Percentiles rank a stretch among this genome's conserved stretches.
Evolutionary conservation across 1,140 invertebrate genomes (phyloP).

Genomic region (Nasonia vitripennis): DNA sequence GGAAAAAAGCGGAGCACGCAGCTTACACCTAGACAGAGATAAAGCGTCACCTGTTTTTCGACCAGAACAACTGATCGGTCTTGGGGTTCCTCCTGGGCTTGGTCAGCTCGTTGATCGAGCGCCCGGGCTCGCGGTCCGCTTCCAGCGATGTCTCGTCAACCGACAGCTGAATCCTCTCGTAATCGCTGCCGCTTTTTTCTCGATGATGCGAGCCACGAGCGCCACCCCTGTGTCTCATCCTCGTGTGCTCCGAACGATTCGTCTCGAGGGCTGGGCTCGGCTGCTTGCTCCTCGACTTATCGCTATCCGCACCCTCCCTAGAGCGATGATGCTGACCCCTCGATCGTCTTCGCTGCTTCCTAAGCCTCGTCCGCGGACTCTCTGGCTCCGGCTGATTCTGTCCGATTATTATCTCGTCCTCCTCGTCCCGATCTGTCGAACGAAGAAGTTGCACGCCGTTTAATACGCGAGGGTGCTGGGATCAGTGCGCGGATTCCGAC

Average conservation of each 20-base stretch:
- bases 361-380: slow-evolving; percentile 45
- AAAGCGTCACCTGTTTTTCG: slow-evolving; percentile 47
- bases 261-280: not conserved
- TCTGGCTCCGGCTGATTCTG: slow-evolving; percentile 49
- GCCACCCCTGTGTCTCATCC: slow-evolving; percentile 29
- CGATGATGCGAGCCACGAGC: not conserved
- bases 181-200: slow-evolving; percentile 41
- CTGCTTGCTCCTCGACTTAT: not conserved
- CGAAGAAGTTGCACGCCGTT: not conserved
- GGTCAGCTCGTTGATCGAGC: slow-evolving; percentile 38
- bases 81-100: slow-evolving; percentile 16
- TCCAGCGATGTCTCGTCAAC: not conserved
- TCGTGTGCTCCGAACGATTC: slow-evolving; percentile 21
- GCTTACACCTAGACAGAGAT: not conserved
- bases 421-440: slow-evolving; percentile 55
- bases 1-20: not conserved
- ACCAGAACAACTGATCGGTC: slow-evolving; percentile 47
- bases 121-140: not conserved
- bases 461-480: not conserved
- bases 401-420: slow-evolving; percentile 62
- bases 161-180: slow-evolving; percentile 10
- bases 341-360: slow-evolving; percentile 50
- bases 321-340: slow-evolving; percentile 46
- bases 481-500: slow-evolving; percentile 4
- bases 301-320: slow-evolving; percentile 42